phyloP scores from a whole-genome alignment of 2,797 vertebrate genomes.

The Acridotheres tristis region DNA sequence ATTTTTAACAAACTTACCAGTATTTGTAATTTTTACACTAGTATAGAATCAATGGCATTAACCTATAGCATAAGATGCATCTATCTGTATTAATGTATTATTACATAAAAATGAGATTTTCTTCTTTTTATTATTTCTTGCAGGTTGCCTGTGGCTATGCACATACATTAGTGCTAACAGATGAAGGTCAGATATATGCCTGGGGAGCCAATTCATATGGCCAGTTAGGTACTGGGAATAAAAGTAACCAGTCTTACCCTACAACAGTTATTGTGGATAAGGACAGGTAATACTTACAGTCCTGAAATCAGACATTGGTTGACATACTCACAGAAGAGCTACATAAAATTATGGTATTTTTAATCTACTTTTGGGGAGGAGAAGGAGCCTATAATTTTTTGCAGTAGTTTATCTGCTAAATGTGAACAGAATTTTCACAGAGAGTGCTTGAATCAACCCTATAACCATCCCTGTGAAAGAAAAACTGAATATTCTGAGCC shows the following conservation, averaged over 20 bases:
- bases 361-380: not conserved
- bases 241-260: conserved; percentile 94
- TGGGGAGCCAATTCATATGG: conserved; percentile 99
- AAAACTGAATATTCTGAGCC: not conserved
- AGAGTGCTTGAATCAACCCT: not conserved
- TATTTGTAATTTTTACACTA: not conserved
- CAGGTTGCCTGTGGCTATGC: conserved; percentile 97
- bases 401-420: not conserved
- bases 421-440: not conserved
- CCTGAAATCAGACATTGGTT: not conserved
- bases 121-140: conserved; percentile 21
- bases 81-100: not conserved
- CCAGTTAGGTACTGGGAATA: conserved; percentile 96
- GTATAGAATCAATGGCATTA: not conserved
- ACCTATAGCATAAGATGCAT: not conserved
- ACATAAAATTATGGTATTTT: not conserved
- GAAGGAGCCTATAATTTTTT: not conserved
- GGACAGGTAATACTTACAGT: conserved; percentile 85
- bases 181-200: conserved; percentile 92
- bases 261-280: conserved; percentile 89
- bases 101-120: not conserved
- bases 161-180: conserved; percentile 93
- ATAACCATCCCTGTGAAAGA: not conserved
- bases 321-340: not conserved
- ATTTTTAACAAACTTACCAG: not conserved